Base-by-base conservation (phyloP, 2,113 vertebrate species). In the Ophthalmolycus amberensis region DNA sequence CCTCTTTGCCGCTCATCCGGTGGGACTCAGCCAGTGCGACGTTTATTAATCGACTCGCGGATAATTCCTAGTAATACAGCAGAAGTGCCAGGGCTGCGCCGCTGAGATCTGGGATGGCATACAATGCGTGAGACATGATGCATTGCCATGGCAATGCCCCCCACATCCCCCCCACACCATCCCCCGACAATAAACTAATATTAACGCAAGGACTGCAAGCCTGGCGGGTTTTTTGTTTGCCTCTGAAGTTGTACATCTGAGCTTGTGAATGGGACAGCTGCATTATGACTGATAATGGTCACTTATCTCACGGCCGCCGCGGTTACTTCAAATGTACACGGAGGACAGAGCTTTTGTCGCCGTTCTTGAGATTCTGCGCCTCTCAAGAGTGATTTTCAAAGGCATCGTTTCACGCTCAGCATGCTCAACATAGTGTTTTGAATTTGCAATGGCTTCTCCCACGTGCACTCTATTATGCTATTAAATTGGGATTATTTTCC, bases 31-130 rank as follows among this genome's bases (percentile, higher is more conserved):
- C 71, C 62, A 38, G 40, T 18, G 5, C 18, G 79, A 90, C 90
- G 72, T 84, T 83, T 94, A 93, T 94, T 94, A 95, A 94, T 94
- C 44, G 72, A 73, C 87, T 77, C 1, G 73, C 76, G 87, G 89
- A 92, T 95, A 88, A 92, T 90, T 92, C 85, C 83, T 72, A 92
- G 92, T 91, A 88, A 88, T 89, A 88, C 78, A 67, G 81, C 82
- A 83, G 59, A 87, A 85, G 85, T 86, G 78, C 75, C 50, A 58
- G 68, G 60, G 62, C 77, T 86, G 87, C 71, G 32, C 71, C 34
- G 5, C 71, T 12, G 71, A 87, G 81, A 85, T 80, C 71, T 70
- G 60, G 65, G 76, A 71, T 83, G 77, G 74, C 78, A 82, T 50
- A 56, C 82, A 66, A 70, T 44, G 64, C 27, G 58, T 73, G 68